Evolutionary conservation across 2,113 vertebrate species (phyloP), one percentile per base, ranked within the genome.

Genomic region (Poeciliopsis occidentalis): DNA sequence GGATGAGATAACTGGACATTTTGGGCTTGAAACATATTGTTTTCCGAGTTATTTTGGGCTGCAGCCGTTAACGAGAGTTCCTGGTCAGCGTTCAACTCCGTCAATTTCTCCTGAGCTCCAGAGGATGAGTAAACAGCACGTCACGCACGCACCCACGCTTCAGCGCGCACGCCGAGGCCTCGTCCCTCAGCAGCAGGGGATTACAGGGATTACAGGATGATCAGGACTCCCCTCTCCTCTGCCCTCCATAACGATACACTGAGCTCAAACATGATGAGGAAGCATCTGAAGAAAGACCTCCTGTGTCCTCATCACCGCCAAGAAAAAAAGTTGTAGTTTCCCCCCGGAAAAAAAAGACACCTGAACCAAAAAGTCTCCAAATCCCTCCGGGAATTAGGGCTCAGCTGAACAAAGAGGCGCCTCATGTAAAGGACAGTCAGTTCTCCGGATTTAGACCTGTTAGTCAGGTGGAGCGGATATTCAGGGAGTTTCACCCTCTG

Each of bases 191-290:
- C 89, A 91, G 90, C 86, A 89, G 86, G 87, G 88, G 93, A 94
- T 94, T 94, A 93, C 88, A 78, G 76, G 93, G 93, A 94, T 94
- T 94, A 93, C 88, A 87, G 87, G 85, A 93, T 92, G 93, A 93
- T 92, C 89, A 88, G 83, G 79, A 87, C 85, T 64, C 54, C 70
- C 81, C 68, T 6, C 66, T 29, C 26, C 73, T 73, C 29, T 76
- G 80, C 27, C 7, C 66, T 26, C 73, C 68, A 57, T 57, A 24
- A 75, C 84, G 87, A 76, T 81, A 85, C 78, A 73, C 54, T 79
- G 70, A 75, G 91, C 87, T 81, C 70, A 73, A 75, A 67, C 76
- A 65, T 76, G 67, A 75, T 75, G 71, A 63, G 63, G 75, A 87
- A 85, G 76, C 41, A 69, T 83, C 65, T 71, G 30, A 85, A 90